Percentiles rank a stretch among this genome's conserved stretches.
These are phyloP conservation scores for Batillaria attramentaria DNA, from an alignment of 1,140 invertebrate species.

Conservation along the genomic window DNA sequence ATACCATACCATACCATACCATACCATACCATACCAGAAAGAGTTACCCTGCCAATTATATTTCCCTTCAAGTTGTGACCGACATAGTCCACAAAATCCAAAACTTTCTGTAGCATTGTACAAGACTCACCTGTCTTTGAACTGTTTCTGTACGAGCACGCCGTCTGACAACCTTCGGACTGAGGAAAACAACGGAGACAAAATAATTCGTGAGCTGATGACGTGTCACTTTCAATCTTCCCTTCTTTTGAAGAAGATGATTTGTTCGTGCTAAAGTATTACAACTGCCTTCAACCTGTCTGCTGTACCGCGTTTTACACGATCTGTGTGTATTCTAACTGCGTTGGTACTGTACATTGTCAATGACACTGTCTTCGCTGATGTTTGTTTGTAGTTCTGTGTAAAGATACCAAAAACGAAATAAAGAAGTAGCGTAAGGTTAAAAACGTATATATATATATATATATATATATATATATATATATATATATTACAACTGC, in stretches of 20 bases:
- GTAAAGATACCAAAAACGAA: too few relatives aligned
- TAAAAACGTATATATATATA: too few relatives aligned
- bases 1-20: too few relatives aligned
- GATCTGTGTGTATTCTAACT: background rate
- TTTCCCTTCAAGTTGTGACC: too few relatives aligned
- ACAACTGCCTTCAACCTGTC: background rate
- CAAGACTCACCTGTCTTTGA: background rate
- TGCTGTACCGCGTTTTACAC: background rate
- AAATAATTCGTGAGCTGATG: too few relatives aligned
- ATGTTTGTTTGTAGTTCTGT: too few relatives aligned
- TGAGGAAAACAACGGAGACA: background rate
- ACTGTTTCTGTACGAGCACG: background rate
- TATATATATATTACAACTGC: too few relatives aligned
- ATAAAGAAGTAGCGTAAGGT: too few relatives aligned
- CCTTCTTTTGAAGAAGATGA: too few relatives aligned
- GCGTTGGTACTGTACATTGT: background rate
- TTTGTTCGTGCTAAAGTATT: background rate
- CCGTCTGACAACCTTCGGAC: conserved; percentile 1
- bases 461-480: too few relatives aligned
- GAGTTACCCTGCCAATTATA: background rate
- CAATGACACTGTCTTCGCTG: too few relatives aligned
- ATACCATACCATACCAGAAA: background rate
- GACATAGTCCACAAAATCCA: background rate
- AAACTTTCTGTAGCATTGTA: background rate
- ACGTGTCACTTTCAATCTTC: too few relatives aligned